A percentile compares a stretch with the other conserved stretches of the same genome.
Evolutionary conservation across 2,113 vertebrate genomes (phyloP).

Genomic region (Lampris incognitus): DNA sequence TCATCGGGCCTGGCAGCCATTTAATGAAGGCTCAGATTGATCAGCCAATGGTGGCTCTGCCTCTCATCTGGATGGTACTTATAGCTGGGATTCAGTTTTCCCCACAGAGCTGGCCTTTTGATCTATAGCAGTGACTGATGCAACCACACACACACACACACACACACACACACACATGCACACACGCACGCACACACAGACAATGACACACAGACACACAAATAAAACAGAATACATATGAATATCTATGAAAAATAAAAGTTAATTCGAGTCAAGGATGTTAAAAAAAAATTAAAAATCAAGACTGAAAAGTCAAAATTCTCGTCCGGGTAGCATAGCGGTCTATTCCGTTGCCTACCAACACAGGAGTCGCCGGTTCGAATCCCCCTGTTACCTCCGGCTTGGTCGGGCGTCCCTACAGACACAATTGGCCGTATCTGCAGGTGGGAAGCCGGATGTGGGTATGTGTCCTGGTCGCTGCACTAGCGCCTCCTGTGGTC

Average conservation of each 20-base stretch:
- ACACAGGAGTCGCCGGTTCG: no score
- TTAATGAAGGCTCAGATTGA: constrained; percentile 85
- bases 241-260: not conserved
- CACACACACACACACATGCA: constrained; percentile 62
- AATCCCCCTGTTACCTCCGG: no score
- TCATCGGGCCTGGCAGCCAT: constrained; percentile 74
- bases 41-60: constrained; percentile 74
- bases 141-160: constrained; percentile 42
- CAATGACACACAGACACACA: constrained; percentile 55
- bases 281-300: no score
- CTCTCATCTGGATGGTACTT: constrained; percentile 76
- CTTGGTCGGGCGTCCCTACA: no score
- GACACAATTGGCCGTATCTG: no score
- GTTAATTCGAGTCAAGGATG: no score
- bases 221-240: not conserved
- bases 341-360: no score
- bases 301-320: no score
- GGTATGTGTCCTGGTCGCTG: no score
- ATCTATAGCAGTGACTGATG: constrained; percentile 60
- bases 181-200: constrained; percentile 25
- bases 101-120: constrained; percentile 65
- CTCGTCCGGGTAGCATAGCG: no score
- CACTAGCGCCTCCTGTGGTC: no score
- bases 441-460: no score
- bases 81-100: constrained; percentile 75